Percentiles rank a stretch among this genome's conserved stretches.
phyloP scores from a whole-genome alignment of 2,797 vertebrate species.

The Harpagifer antarcticus region DNA sequence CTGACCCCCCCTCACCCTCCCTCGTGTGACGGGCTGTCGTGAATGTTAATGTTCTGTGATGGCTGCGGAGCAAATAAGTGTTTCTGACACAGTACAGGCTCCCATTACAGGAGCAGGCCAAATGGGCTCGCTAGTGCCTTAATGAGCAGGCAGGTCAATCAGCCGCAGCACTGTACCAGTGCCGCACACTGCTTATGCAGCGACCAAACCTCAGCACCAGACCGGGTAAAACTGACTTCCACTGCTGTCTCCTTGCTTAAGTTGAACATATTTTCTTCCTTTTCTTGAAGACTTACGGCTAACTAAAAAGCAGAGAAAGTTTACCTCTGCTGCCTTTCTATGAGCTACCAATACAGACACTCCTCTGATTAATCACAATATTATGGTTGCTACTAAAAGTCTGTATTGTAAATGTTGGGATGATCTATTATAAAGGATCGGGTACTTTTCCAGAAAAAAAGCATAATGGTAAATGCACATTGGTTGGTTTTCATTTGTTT shows the following conservation, averaged over 20 bases:
- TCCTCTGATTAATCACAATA: not conserved
- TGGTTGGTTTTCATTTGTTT: not conserved
- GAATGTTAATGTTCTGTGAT: conserved; percentile 94
- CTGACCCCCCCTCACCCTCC: conserved; percentile 56
- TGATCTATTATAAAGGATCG: no score
- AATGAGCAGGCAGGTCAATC: conserved; percentile 90
- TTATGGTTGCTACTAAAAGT: not conserved
- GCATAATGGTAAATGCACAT: not conserved
- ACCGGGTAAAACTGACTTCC: conserved; percentile 28
- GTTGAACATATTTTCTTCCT: not conserved
- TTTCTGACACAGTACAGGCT: conserved; percentile 90
- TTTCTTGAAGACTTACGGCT: not conserved
- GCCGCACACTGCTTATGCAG: conserved; percentile 78
- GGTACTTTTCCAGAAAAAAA: no score
- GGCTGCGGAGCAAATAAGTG: conserved; percentile 91
- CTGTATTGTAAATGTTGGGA: not conserved
- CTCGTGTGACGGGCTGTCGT: conserved; percentile 87
- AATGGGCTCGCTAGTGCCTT: conserved; percentile 84
- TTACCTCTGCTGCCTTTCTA: no score
- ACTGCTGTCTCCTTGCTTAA: not conserved
- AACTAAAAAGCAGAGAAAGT: not conserved
- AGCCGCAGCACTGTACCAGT: conserved; percentile 83
- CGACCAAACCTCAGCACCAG: conserved; percentile 50
- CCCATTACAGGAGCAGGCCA: conserved; percentile 86
- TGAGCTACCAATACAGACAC: not conserved